Evolutionary conservation across 1,140 invertebrate genomes (phyloP), one percentile per base, ranked within the genome.

Genomic region (Leguminivora glycinivorella): DNA sequence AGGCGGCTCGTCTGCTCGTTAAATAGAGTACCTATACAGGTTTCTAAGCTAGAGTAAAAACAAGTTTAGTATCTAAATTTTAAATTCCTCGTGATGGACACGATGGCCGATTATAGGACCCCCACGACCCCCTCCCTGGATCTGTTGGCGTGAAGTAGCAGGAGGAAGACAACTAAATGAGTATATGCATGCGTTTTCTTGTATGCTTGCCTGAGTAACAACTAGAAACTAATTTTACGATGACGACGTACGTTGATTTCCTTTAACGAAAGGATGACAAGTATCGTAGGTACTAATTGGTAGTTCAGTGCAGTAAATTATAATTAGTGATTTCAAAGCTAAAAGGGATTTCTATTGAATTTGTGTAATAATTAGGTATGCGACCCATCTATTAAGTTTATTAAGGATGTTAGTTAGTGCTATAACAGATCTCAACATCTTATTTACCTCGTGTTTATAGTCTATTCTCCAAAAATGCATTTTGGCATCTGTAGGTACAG

Each of bases 191-290:
- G 14, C 58, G 26, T 12, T 29, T 34, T 63, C 58, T 34, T 60
- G 26, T 29, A 19, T 63, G 31, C 58, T 63, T 63, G 58, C 26
- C 58, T 34, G 14, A 31, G 26, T 63, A 63, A 63, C 58, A 34
- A 29, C 58, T 29, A 34, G n/a, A 31, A 63, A 31, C 58, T 63
- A 17, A 63, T 63, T 63, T 60, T 31, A 29, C 4, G 58, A 29
- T 31, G 58, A 52, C 47, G 47, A 17, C 19, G 47, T n/a, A 52
- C 19, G 17, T 10, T 52, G 47, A 22, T 22, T 52, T 52, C 17
- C 17, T 52, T 52, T 52, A 52, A 17, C 17, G 47, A 52, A 19
- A 52, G 17, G 17, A 52, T 52, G 47, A 52, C 47, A 52, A 19
- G 19, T 22, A 52, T 52, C 47, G 47, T 22, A n/a, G n/a, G n/a